Conservation (phyloP, 2,888 invertebrate genomes). For the Onchidella celtica region DNA sequence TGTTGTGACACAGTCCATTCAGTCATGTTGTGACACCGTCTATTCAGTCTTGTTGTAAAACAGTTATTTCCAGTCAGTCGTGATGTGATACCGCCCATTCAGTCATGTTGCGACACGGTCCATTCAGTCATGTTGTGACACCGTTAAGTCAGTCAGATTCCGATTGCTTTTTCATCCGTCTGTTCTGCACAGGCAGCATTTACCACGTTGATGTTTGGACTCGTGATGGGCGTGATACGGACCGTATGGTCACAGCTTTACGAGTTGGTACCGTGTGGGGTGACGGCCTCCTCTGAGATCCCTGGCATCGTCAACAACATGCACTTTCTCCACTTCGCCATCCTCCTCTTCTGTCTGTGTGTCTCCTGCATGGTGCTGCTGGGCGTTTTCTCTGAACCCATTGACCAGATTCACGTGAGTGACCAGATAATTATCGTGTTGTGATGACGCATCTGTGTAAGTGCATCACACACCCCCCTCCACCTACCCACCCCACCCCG, state of each 20-base stretch:
- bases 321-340: slow-evolving; percentile 40
- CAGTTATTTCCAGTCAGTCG: too few species aligned
- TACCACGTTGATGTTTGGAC: slow-evolving; percentile 11
- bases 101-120: too few species aligned
- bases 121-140: too few species aligned
- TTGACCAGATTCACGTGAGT: slow-evolving; percentile 34
- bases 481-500: not conserved
- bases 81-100: too few species aligned
- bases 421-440: not conserved
- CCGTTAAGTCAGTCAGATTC: too few species aligned
- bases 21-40: too few species aligned
- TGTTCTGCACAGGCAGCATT: slow-evolving; percentile 32
- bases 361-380: not conserved
- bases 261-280: slow-evolving; percentile 23
- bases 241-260: not conserved
- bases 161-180: too few species aligned
- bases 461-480: not conserved
- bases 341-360: slow-evolving; percentile 39
- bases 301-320: slow-evolving; percentile 36
- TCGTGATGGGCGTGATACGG: not conserved
- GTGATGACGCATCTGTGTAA: too few species aligned
- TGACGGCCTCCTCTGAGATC: not conserved
- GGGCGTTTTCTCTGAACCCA: slow-evolving; percentile 38
- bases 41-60: too few species aligned
- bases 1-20: too few species aligned